A percentile compares a stretch with the other conserved stretches of the same genome.
These are phyloP conservation scores for Sebastes ruberrimus DNA, from an alignment of 2,797 vertebrate species.

Conservation along the genomic window DNA sequence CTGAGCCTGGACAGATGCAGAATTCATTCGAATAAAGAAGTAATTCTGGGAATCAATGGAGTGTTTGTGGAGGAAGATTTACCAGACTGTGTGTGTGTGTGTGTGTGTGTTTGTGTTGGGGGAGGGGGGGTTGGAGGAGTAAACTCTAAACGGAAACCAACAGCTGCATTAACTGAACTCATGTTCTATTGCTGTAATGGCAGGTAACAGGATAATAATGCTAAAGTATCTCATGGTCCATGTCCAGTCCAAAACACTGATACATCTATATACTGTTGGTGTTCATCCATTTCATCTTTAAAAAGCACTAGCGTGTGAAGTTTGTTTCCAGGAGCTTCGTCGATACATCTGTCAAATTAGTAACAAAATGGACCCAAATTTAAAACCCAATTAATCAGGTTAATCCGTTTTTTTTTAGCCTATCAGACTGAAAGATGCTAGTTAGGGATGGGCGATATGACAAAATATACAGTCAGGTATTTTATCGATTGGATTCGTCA, in stretches of 20 bases:
- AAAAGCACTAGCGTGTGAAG: neutral
- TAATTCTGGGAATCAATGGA: conserved; percentile 51
- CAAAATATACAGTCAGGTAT: neutral
- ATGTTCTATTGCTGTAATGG: conserved; percentile 41
- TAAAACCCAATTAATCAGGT: neutral
- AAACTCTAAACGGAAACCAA: conserved; percentile 8
- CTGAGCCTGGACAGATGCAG: conserved; percentile 39
- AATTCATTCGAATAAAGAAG: conserved; percentile 18
- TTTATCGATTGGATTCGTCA: neutral
- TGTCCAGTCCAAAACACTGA: neutral
- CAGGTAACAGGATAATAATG: conserved; percentile 1
- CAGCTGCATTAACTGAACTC: conserved; percentile 35
- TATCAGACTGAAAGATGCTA: too few relatives aligned
- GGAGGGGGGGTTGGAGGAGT: neutral
- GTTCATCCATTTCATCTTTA: neutral
- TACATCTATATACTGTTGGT: neutral
- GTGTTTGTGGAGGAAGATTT: conserved; percentile 30
- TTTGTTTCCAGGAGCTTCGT: neutral
- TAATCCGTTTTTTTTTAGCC: neutral
- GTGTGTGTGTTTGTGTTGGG: neutral
- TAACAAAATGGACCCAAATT: neutral
- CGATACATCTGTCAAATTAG: neutral
- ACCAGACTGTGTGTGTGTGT: neutral
- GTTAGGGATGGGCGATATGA: neutral
- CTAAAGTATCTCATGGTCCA: neutral